These are phyloP conservation scores for Drosophila monieri DNA, from an alignment of 2,888 invertebrate species.

Conservation along the genomic window DNA sequence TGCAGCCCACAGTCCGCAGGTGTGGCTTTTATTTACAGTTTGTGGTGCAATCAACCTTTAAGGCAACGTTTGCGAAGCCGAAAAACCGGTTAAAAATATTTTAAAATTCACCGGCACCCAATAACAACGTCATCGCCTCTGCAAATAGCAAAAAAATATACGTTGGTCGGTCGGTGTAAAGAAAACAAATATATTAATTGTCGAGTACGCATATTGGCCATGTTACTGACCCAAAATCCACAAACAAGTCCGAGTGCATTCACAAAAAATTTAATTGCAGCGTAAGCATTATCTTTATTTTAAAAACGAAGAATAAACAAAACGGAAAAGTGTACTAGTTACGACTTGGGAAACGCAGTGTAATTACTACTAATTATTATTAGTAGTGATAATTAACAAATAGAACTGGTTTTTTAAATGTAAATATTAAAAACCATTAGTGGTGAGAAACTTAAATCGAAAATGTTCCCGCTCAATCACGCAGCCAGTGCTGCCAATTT, in stretches of 20 bases:
- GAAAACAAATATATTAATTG: slow-evolving; percentile 3
- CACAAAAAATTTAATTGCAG: background rate
- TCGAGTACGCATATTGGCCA: slow-evolving; percentile 18
- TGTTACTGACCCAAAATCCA: slow-evolving; percentile 22
- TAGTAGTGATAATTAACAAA: background rate
- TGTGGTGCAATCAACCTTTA: slow-evolving; percentile 50
- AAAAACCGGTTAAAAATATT: slow-evolving; percentile 47
- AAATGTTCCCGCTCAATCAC: background rate
- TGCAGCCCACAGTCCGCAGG: slow-evolving; percentile 31
- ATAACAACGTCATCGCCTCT: slow-evolving; percentile 37
- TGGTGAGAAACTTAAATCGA: background rate
- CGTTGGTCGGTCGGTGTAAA: background rate
- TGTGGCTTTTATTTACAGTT: slow-evolving; percentile 42
- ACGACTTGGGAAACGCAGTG: too few species aligned
- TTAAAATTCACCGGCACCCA: slow-evolving; percentile 36
- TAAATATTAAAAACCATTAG: background rate
- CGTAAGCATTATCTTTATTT: background rate
- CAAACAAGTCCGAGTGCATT: slow-evolving; percentile 8
- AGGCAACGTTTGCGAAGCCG: slow-evolving; percentile 32
- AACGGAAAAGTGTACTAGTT: too few species aligned
- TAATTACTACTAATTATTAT: too few species aligned
- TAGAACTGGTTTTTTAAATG: background rate
- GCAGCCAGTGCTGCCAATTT: too few species aligned
- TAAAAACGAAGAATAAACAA: background rate
- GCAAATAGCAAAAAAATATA: slow-evolving; percentile 25